Percentiles rank a stretch among this genome's conserved stretches.
Conservation (phyloP, 2,113 vertebrate species). For the Bufo gargarizans region DNA sequence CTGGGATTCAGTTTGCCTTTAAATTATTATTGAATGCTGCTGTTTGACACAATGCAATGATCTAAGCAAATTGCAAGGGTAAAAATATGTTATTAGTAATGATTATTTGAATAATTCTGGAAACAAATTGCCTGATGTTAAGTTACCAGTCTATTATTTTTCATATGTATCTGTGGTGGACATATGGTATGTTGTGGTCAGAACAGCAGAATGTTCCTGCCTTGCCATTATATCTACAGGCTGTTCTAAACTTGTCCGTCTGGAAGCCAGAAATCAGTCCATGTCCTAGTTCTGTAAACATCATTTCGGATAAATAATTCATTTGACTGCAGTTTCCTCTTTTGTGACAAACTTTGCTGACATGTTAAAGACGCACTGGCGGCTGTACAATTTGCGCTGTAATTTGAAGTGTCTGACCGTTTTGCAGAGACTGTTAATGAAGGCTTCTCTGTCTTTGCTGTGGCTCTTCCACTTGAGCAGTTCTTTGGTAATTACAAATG, state of each 20-base stretch:
- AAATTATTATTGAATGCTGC: no score
- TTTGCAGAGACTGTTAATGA: slow-evolving; percentile 30
- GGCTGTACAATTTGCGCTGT: background rate
- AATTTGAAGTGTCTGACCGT: background rate
- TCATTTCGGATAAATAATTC: slow-evolving; percentile 27
- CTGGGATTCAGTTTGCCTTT: no score
- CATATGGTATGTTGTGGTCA: slow-evolving; percentile 2
- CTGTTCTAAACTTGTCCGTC: background rate
- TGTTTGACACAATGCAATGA: no score
- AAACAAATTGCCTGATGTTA: background rate
- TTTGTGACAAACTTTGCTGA: slow-evolving; percentile 20
- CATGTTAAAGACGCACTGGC: slow-evolving; percentile 22
- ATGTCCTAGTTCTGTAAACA: slow-evolving; percentile 9
- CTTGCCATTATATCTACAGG: background rate
- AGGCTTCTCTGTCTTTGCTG: background rate
- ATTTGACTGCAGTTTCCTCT: slow-evolving; percentile 1
- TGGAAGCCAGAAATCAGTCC: background rate
- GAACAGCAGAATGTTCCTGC: background rate
- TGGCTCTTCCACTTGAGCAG: slow-evolving; percentile 19
- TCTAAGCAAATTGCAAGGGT: no score
- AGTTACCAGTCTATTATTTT: background rate
- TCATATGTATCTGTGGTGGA: slow-evolving; percentile 3
- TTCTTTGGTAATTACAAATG: background rate
- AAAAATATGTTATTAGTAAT: no score
- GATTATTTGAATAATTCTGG: background rate